Evolutionary conservation across 2,797 vertebrate genomes (phyloP), one percentile per base, ranked within the genome.

Genomic region (Lepilemur ruficaudatus): DNA sequence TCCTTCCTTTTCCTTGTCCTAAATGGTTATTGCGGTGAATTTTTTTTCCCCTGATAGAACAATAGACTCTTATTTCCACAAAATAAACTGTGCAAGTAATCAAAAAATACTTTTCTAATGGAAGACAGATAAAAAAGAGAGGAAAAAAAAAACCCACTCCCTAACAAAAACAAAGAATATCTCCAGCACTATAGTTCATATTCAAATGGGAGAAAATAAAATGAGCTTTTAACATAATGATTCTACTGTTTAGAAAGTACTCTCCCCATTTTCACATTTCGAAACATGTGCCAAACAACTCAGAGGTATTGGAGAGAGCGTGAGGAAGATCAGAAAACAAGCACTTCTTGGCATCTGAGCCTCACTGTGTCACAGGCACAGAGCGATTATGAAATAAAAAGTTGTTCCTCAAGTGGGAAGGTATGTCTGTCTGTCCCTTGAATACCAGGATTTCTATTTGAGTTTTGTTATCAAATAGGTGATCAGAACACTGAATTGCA

Each of bases 1-100:
- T 98, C 88, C 96, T 97, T 98, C 50, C 69, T 98, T 98, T 96
- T 98, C 87, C 96, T 80, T 98, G 97, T 96, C 93, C 98, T 98
- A 98, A 98, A 98, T 97, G 93, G 59, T 81, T 93, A 92, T 96
- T 97, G 75, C 3, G 61, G 76, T 95, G 89, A 59, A 6, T 10
- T 41, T 8, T 67, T 52, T 91, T 90, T 86, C 91, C 79, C 50
- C 87, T 69, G 78, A 97, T 92, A 98, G 98, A 98, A 98, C 97
- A 98, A 98, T 96, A 97, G 87, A 83, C 63, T 91, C 93, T 98
- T 97, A 94, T 98, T 98, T 97, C 96, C 97, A 97, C 98, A 98
- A 97, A 97, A 96, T 93, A 98, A 98, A 96, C 86, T 78, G 22
- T 67, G 85, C 89, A 89, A 85, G 90, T 70, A 97, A 97, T 97